Evolutionary conservation across 2,888 invertebrate genomes (phyloP).

Genomic region (Dromius quadrimaculatus): DNA sequence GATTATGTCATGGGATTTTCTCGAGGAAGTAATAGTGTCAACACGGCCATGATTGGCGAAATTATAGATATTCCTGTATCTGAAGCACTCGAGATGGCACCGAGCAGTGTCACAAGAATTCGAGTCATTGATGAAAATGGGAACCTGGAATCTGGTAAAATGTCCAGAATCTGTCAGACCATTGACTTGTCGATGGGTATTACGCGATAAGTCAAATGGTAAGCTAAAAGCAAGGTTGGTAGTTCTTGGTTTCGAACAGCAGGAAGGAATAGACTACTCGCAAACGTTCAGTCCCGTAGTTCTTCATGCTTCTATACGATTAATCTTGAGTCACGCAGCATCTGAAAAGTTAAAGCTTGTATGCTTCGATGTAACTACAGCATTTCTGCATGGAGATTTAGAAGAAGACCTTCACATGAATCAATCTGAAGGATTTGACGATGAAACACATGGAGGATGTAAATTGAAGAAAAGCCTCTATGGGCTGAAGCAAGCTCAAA

Average conservation of each 20-base stretch:
- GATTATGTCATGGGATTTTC: too few species aligned
- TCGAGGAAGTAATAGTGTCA: too few species aligned
- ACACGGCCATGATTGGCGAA: too few species aligned
- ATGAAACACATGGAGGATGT: too few species aligned
- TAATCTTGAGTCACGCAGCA: constrained; percentile 56
- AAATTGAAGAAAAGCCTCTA: too few species aligned
- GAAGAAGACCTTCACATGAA: constrained; percentile 40
- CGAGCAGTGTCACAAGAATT: constrained; percentile 56
- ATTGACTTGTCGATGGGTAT: constrained; percentile 55
- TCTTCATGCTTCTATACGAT: constrained; percentile 54
- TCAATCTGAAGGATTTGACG: neutral
- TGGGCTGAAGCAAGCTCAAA: too few species aligned
- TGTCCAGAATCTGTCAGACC: constrained; percentile 49
- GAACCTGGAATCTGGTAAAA: too few species aligned
- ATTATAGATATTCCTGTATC: too few species aligned
- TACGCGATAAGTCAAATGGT: too few species aligned
- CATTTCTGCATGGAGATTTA: constrained; percentile 55
- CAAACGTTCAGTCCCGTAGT: constrained; percentile 57
- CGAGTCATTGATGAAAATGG: too few species aligned
- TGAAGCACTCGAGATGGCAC: constrained; percentile 56
- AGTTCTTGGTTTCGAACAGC: constrained; percentile 56
- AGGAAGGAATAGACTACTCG: constrained; percentile 54
- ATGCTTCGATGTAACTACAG: constrained; percentile 56
- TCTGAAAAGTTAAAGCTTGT: constrained; percentile 54
- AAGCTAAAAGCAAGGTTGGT: too few species aligned